Percentiles rank a stretch among this genome's conserved stretches.
Evolutionary conservation across 35 echinoderm and acorn worm genomes (phyloP).

Genomic region (Apostichopus japonicus): DNA sequence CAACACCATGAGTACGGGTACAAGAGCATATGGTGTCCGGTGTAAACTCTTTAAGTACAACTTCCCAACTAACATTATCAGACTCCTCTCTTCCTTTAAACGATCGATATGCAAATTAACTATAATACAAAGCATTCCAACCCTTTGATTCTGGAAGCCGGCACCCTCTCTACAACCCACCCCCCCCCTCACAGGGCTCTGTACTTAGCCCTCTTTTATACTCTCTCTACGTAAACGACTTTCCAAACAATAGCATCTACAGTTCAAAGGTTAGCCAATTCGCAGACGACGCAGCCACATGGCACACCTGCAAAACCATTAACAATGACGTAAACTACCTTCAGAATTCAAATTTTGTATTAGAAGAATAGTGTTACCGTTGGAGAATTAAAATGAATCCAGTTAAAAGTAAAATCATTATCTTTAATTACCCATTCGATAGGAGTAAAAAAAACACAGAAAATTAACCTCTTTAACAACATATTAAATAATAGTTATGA

Average conservation of each 20-base stretch:
- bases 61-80: not conserved
- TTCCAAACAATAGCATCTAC: not conserved
- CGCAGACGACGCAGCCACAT: not conserved
- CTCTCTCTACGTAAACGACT: conserved; percentile 2
- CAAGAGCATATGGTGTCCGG: not conserved
- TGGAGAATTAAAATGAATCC: not conserved
- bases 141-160: not conserved
- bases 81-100: not conserved
- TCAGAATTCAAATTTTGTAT: not conserved
- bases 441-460: not conserved
- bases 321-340: not conserved
- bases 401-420: not conserved
- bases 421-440: not conserved
- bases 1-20: too few relatives aligned
- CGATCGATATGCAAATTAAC: not conserved
- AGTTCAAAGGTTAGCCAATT: not conserved
- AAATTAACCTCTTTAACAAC: not conserved
- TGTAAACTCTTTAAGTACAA: not conserved
- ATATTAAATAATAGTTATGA: not conserved
- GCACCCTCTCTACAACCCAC: not conserved
- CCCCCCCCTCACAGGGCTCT: not conserved
- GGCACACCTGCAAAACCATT: not conserved
- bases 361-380: not conserved
- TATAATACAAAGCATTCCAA: not conserved
- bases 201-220: not conserved